Evolutionary conservation across 2,888 invertebrate genomes (phyloP).

Genomic region (Ferrisia virgata): DNA sequence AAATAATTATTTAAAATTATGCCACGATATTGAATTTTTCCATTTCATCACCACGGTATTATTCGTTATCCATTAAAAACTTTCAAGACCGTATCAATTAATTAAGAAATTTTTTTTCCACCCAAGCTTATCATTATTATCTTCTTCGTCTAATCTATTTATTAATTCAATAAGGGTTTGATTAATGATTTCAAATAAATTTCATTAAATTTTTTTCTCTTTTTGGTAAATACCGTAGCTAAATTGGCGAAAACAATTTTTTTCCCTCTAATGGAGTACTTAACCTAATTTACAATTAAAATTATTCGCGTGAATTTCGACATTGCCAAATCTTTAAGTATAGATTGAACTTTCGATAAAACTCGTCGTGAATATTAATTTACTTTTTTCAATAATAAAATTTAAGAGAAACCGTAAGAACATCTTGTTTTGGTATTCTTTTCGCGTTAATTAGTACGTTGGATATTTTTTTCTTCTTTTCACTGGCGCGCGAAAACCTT

Average conservation of each 20-base stretch:
- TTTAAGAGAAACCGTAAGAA: not conserved
- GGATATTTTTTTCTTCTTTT: not conserved
- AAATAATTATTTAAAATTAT: conserved; percentile 13
- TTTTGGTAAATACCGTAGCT: not conserved
- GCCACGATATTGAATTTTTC: not conserved
- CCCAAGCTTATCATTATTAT: not conserved
- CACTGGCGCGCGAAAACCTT: not conserved
- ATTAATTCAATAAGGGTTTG: conserved; percentile 13
- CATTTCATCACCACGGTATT: not conserved
- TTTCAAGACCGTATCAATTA: conserved; percentile 6
- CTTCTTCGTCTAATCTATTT: not conserved
- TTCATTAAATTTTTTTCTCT: not conserved
- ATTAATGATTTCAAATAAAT: conserved; percentile 8
- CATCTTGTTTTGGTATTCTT: not conserved
- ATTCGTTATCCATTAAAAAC: conserved; percentile 6
- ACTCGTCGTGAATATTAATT: conserved; percentile 1
- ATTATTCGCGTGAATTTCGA: not conserved
- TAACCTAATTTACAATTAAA: conserved; percentile 17
- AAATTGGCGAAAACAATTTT: not conserved
- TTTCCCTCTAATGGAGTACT: not conserved
- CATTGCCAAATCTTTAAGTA: not conserved
- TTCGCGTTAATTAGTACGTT: not conserved
- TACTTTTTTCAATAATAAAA: not conserved
- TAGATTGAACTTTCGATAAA: not conserved
- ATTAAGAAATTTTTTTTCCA: not conserved